phyloP scores from a whole-genome alignment of 1,140 invertebrate species.

The Ostrea denselamellosa region DNA sequence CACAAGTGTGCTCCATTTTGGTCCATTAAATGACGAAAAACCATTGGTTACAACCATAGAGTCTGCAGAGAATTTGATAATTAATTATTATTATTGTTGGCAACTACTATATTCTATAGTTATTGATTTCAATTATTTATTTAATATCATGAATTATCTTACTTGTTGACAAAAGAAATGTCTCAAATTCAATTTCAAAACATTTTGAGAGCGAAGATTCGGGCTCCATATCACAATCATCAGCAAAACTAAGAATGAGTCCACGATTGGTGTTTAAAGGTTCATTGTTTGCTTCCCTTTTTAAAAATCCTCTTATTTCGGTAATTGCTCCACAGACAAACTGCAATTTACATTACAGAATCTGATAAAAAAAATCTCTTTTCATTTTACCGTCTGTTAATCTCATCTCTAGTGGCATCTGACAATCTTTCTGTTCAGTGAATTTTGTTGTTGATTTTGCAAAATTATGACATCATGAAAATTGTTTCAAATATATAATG shows the following conservation, averaged over 20 bases:
- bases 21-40: background rate
- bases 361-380: background rate
- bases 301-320: background rate
- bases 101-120: no score
- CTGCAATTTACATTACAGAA: background rate
- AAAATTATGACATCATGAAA: no score
- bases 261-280: background rate
- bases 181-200: background rate
- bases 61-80: background rate
- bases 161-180: background rate
- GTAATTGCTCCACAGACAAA: background rate
- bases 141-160: background rate
- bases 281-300: background rate
- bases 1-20: background rate
- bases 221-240: background rate
- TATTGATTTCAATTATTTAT: no score
- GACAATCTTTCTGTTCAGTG: no score
- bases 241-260: background rate
- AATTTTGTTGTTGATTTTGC: no score
- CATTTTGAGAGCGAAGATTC: background rate
- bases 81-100: background rate
- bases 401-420: background rate
- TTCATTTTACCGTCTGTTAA: background rate
- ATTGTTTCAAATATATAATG: no score
- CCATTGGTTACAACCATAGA: background rate